phyloP scores from a whole-genome alignment of 2,888 invertebrate genomes.

The Melinaea menophilus region DNA sequence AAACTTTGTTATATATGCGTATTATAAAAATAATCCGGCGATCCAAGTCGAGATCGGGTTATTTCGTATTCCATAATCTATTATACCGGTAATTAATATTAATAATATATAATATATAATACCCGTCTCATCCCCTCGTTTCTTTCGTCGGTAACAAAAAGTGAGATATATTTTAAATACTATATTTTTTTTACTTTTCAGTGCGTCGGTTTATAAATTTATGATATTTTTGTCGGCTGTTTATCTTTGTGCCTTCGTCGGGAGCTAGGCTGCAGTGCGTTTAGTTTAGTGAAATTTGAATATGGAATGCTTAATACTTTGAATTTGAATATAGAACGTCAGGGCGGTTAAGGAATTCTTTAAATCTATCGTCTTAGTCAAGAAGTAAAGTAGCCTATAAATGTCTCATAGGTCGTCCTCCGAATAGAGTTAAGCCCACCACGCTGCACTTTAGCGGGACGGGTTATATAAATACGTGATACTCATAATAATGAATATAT shows the following conservation, averaged over 20 bases:
- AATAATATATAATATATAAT: too few species aligned
- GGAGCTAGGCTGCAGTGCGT: constrained; percentile 28
- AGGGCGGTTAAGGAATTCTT: not conserved
- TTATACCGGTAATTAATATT: too few species aligned
- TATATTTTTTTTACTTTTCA: constrained; percentile 68
- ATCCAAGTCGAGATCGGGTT: too few species aligned
- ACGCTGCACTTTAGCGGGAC: not conserved
- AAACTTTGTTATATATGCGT: too few species aligned
- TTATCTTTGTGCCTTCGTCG: constrained; percentile 48
- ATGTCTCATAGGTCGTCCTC: not conserved
- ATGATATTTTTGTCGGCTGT: constrained; percentile 65
- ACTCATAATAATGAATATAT: too few species aligned
- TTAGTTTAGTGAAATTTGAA: constrained; percentile 8
- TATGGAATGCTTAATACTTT: constrained; percentile 5
- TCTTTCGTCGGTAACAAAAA: constrained; percentile 46
- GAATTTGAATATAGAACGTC: constrained; percentile 6
- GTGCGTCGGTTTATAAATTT: constrained; percentile 57
- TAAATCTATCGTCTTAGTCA: not conserved
- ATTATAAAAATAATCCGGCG: too few species aligned
- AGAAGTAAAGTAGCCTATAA: not conserved
- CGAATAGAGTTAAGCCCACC: not conserved
- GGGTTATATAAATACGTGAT: not conserved
- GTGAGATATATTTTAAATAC: constrained; percentile 70
- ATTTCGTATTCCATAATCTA: too few species aligned
- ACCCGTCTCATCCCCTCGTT: not conserved